phyloP scores from a whole-genome alignment of 2,888 invertebrate species.

The Drosophila pseudotakahashii region DNA sequence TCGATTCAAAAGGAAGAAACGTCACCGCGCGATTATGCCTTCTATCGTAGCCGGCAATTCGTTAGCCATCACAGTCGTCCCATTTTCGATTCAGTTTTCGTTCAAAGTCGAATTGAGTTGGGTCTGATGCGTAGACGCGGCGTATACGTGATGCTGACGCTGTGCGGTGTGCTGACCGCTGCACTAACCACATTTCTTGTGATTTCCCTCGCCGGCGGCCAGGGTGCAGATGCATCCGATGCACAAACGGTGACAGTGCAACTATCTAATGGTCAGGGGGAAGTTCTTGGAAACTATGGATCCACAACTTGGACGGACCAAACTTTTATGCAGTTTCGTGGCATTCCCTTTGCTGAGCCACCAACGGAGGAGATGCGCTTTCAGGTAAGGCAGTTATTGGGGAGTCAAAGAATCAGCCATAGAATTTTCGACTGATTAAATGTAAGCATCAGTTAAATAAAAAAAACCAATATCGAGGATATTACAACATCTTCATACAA shows the following conservation, averaged over 20 bases:
- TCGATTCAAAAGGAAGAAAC: neutral
- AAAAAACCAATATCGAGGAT: no score
- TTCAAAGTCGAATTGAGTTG: conserved; percentile 24
- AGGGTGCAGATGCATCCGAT: conserved; percentile 25
- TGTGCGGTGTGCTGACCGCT: conserved; percentile 49
- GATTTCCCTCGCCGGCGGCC: conserved; percentile 29
- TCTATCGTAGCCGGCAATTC: neutral
- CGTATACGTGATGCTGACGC: conserved; percentile 65
- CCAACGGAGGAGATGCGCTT: conserved; percentile 77
- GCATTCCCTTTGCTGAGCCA: conserved; percentile 83
- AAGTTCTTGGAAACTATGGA: conserved; percentile 72
- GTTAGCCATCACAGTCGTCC: conserved; percentile 4
- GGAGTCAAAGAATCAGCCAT: neutral
- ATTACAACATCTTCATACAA: no score
- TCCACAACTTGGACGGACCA: conserved; percentile 79
- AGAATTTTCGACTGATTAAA: neutral
- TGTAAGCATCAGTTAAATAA: neutral
- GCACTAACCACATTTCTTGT: conserved; percentile 48
- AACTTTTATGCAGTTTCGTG: conserved; percentile 81
- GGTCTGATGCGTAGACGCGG: conserved; percentile 55
- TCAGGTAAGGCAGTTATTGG: conserved; percentile 62
- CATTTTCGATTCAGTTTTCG: conserved; percentile 6
- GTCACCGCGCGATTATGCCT: neutral
- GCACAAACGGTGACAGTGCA: conserved; percentile 49
- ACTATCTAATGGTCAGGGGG: conserved; percentile 71